Conservation (phyloP, 2,888 invertebrate species). For the Oligia strigilis region DNA sequence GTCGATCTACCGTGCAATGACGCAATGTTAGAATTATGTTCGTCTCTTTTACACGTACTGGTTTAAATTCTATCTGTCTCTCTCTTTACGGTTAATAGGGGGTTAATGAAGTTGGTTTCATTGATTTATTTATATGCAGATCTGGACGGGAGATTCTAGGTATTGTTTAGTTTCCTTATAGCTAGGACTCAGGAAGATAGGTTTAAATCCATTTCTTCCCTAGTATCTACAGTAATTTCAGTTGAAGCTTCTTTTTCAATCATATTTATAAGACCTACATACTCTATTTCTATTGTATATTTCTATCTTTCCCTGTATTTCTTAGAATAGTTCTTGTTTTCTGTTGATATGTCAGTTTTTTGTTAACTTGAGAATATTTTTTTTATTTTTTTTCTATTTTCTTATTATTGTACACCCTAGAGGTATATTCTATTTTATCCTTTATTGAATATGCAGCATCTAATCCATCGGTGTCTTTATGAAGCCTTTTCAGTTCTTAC, state of each 20-base stretch:
- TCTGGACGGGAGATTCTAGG: slow-evolving; percentile 13
- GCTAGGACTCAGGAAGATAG: not conserved
- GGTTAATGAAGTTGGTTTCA: slow-evolving; percentile 35
- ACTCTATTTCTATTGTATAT: too few species aligned
- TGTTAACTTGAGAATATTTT: too few species aligned
- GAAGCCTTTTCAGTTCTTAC: too few species aligned
- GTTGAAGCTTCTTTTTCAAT: not conserved
- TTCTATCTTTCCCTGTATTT: too few species aligned
- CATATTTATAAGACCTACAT: not conserved
- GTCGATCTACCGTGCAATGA: slow-evolving; percentile 38
- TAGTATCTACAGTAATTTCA: not conserved
- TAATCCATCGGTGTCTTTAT: not conserved
- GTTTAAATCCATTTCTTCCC: not conserved
- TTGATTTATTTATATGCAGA: slow-evolving; percentile 40
- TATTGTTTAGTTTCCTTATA: not conserved
- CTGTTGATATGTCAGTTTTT: too few species aligned
- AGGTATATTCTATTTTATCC: too few species aligned
- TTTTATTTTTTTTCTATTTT: too few species aligned
- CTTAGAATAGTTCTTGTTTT: too few species aligned
- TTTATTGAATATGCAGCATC: too few species aligned
- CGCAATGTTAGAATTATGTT: not conserved
- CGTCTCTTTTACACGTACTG: slow-evolving; percentile 13
- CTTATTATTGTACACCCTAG: too few species aligned
- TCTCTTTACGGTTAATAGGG: slow-evolving; percentile 16
- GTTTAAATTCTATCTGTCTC: not conserved